phyloP scores from a whole-genome alignment of 2,888 invertebrate species.

The Drosophila mulleri region DNA sequence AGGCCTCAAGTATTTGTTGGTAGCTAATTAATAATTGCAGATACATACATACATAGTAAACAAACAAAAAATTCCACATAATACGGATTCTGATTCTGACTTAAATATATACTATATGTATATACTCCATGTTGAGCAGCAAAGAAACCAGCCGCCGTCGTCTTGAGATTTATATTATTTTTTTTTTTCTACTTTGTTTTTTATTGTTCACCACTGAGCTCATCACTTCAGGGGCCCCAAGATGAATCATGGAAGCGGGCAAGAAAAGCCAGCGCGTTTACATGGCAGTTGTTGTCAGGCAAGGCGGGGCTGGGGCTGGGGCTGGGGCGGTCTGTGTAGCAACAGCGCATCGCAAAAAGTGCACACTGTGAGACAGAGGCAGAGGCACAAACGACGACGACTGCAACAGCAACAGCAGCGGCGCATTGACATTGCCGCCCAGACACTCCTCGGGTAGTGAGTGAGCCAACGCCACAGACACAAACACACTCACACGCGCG shows the following conservation, averaged over 20 bases:
- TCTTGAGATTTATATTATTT: constrained; percentile 35
- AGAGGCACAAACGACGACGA: constrained; percentile 9
- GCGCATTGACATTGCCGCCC: constrained; percentile 78
- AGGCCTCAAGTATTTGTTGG: constrained; percentile 55
- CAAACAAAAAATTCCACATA: constrained; percentile 39
- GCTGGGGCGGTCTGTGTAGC: constrained; percentile 53
- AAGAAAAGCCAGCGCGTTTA: constrained; percentile 60
- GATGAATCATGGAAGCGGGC: constrained; percentile 69
- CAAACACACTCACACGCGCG: constrained; percentile 15
- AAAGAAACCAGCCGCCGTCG: constrained; percentile 25
- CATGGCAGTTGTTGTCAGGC: constrained; percentile 27
- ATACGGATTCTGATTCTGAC: constrained; percentile 25
- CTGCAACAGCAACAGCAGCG: constrained; percentile 34
- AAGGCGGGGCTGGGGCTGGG: not conserved
- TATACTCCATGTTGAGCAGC: constrained; percentile 5
- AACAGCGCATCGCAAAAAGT: constrained; percentile 66
- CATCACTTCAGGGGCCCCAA: constrained; percentile 49
- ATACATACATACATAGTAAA: constrained; percentile 22
- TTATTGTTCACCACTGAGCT: constrained; percentile 43
- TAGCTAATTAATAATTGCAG: constrained; percentile 58
- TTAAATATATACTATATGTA: constrained; percentile 28
- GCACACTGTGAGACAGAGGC: constrained; percentile 53
- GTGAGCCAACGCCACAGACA: constrained; percentile 30
- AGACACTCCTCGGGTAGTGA: constrained; percentile 54
- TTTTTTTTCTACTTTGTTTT: constrained; percentile 13